Conservation (phyloP, 2,888 invertebrate species). For the Dioctria rufipes region DNA sequence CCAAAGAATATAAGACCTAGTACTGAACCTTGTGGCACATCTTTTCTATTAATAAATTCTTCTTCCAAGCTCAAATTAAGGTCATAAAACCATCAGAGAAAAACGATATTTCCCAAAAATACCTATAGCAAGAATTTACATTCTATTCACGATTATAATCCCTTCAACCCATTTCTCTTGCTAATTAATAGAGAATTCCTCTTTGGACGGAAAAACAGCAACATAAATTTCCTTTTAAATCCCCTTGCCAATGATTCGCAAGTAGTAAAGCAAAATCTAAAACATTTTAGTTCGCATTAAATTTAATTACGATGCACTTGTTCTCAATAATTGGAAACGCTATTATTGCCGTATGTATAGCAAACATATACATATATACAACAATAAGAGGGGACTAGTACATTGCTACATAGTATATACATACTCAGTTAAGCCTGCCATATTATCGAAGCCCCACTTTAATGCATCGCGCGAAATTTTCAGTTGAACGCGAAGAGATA, state of each 20-base stretch:
- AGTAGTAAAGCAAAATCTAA: conserved; percentile 30
- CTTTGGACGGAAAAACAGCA: neutral
- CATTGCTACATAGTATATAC: too few relatives aligned
- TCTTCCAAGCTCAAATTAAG: too few relatives aligned
- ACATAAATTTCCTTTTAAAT: conserved; percentile 4
- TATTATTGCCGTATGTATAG: neutral
- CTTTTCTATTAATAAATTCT: too few relatives aligned
- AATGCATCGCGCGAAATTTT: conserved; percentile 37
- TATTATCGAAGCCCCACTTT: conserved; percentile 28
- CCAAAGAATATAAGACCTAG: too few relatives aligned
- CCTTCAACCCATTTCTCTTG: too few relatives aligned
- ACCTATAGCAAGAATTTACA: too few relatives aligned
- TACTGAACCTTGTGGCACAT: too few relatives aligned
- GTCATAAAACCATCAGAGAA: too few relatives aligned
- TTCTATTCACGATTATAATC: too few relatives aligned
- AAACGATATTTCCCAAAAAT: too few relatives aligned
- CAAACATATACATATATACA: too few relatives aligned
- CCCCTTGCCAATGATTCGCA: conserved; percentile 22
- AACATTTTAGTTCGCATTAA: conserved; percentile 41
- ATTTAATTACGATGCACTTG: conserved; percentile 37
- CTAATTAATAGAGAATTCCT: conserved; percentile 32
- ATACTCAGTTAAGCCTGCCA: neutral
- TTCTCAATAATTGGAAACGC: neutral
- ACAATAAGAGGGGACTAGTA: too few relatives aligned
- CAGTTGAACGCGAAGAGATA: conserved; percentile 36